Evolutionary conservation across 2,113 vertebrate species (phyloP), one percentile per base, ranked within the genome.

Genomic region (Psephotus haematonotus): DNA sequence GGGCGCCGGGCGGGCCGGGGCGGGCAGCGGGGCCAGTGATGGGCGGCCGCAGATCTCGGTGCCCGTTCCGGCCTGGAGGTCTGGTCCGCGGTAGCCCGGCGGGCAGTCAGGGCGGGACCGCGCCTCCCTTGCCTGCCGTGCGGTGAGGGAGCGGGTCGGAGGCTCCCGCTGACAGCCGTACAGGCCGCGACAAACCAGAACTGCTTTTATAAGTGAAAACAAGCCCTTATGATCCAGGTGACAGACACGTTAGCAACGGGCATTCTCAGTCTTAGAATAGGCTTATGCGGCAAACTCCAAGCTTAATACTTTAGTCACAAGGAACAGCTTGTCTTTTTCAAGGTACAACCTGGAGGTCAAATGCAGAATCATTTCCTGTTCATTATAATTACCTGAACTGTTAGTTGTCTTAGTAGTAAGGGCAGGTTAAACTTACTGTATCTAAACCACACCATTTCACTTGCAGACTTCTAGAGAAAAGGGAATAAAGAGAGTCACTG

Each of bases 401-500:
- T 41, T 75, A 6, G 8, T 19, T 76, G 22, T 50, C 35, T 31
- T 23, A 20, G 10, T 12, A 27, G 17, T 53, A 47, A 71, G 47
- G 27, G 64, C 41, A 25, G 60, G 23, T 67, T 67, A 47, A 44
- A 53, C 12, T 84, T 22, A 3, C 20, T 3, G 2, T 63, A 37
- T 11, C 31, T 31, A 28, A 57, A 20, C 31, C 28, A 19, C 11
- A 6, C 20, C 8, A 1, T 72, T 52, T 25, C 19, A 47, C 9
- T 62, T 3, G 37, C 52, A 29, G 52, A 19, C 15, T 37, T 37
- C 11, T 43, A 53, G 39, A 59, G 33, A 43, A 70, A 10, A 55
- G 35, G 5, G 44, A 52, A 5, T 2, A 46, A 60, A 60, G n/a
- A 49, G 22, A 23, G 8, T 31, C 16, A 0, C 1, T 13, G 24